These are phyloP conservation scores for Neria commutata DNA, from an alignment of 2,888 invertebrate species.

Conservation along the genomic window DNA sequence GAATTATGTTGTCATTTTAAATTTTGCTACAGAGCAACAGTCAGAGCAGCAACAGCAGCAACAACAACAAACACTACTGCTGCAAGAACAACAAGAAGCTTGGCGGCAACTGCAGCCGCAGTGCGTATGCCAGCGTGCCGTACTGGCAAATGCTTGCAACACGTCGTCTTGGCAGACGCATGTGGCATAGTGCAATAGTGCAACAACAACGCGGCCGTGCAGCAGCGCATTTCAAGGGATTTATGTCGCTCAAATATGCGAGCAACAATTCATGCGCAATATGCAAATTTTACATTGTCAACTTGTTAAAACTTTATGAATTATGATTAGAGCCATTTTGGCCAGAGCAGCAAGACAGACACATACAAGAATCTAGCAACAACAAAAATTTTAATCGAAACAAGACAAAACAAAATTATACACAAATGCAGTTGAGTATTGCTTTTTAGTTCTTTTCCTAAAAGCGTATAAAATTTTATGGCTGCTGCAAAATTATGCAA, in stretches of 20 bases:
- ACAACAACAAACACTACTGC: constrained; percentile 24
- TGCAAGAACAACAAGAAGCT: constrained; percentile 31
- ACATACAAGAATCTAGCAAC: background rate
- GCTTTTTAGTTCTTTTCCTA: too few relatives aligned
- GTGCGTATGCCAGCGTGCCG: too few relatives aligned
- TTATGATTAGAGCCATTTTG: too few relatives aligned
- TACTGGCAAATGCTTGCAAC: too few relatives aligned
- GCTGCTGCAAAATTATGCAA: background rate
- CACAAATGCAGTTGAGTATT: too few relatives aligned
- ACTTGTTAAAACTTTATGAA: constrained; percentile 33
- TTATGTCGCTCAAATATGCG: constrained; percentile 26
- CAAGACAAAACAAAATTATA: too few relatives aligned
- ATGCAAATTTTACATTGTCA: constrained; percentile 30
- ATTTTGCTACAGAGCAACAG: constrained; percentile 48
- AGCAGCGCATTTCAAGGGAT: constrained; percentile 32
- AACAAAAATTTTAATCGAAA: too few relatives aligned
- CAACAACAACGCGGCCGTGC: too few relatives aligned
- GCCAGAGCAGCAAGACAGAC: constrained; percentile 10
- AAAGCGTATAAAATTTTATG: background rate
- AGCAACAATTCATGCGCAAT: constrained; percentile 6
- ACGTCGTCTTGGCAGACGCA: too few relatives aligned
- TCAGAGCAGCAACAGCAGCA: constrained; percentile 31
- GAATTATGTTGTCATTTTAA: constrained; percentile 58
- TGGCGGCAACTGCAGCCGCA: too few relatives aligned
- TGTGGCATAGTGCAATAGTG: too few relatives aligned